phyloP scores from a whole-genome alignment of 2,888 invertebrate species.

The Nomada fabriciana region DNA sequence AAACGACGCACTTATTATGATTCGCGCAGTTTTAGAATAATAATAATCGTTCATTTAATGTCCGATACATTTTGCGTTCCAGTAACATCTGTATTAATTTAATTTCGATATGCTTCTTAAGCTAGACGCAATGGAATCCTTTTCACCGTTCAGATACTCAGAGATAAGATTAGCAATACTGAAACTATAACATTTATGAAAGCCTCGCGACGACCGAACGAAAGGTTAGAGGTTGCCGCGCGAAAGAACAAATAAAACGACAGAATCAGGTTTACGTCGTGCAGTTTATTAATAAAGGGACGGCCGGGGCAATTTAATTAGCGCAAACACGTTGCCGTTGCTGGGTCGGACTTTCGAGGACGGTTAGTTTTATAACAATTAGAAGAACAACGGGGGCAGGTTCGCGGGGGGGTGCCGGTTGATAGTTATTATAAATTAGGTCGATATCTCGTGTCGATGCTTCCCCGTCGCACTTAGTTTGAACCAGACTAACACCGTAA shows the following conservation, averaged over 20 bases:
- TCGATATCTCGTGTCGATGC: constrained; percentile 59
- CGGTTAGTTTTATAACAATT: constrained; percentile 47
- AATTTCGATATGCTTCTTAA: too few relatives aligned
- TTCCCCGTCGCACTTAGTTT: constrained; percentile 59
- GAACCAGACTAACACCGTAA: constrained; percentile 61
- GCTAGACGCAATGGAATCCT: too few relatives aligned
- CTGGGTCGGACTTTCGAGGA: constrained; percentile 1
- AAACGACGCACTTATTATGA: neutral
- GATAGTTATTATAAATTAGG: constrained; percentile 67
- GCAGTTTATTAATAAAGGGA: constrained; percentile 16
- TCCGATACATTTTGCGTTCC: too few relatives aligned
- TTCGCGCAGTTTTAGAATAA: neutral
- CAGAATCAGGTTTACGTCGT: neutral
- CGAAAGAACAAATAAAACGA: neutral
- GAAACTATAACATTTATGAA: too few relatives aligned
- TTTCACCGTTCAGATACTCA: too few relatives aligned
- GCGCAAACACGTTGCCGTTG: constrained; percentile 7
- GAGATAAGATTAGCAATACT: too few relatives aligned
- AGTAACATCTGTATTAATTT: too few relatives aligned
- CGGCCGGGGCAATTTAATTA: constrained; percentile 39
- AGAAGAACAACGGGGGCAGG: constrained; percentile 22
- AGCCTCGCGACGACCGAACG: neutral
- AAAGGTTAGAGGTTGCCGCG: neutral
- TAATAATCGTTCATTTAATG: neutral
- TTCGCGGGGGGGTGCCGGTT: constrained; percentile 10